Conservation (phyloP, 1,140 invertebrate species). For the Zeugodacus cucurbitae region DNA sequence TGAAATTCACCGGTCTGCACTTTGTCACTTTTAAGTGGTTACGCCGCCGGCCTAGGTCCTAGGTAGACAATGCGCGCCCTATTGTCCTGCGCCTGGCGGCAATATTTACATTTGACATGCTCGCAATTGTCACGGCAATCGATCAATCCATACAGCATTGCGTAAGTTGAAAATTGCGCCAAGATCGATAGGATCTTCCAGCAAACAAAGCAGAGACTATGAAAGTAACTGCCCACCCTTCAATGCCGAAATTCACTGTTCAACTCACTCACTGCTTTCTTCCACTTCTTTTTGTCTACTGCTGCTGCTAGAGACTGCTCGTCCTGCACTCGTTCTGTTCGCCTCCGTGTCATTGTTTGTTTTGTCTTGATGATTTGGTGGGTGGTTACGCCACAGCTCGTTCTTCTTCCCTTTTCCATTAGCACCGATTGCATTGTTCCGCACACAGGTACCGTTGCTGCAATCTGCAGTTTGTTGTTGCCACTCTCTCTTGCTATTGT, state of each 20-base stretch:
- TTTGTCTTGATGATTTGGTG: background rate
- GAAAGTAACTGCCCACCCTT: background rate
- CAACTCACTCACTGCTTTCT: background rate
- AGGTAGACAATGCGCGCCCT: background rate
- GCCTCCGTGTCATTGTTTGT: background rate
- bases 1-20: background rate
- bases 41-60: background rate
- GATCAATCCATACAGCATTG: background rate
- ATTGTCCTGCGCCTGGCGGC: background rate
- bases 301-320: background rate
- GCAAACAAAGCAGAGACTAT: background rate
- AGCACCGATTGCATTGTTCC: background rate
- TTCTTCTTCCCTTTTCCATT: background rate
- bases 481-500: background rate
- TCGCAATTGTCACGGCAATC: background rate
- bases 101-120: conserved; percentile 10
- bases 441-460: background rate
- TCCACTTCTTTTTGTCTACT: background rate
- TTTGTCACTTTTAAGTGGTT: conserved; percentile 11
- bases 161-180: background rate
- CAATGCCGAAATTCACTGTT: background rate
- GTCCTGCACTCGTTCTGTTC: background rate
- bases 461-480: background rate
- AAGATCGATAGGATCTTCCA: background rate
- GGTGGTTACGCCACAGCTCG: conserved; percentile 32